These are phyloP conservation scores for Stramonita haemastoma DNA, from an alignment of 2,888 invertebrate genomes.

Conservation along the genomic window DNA sequence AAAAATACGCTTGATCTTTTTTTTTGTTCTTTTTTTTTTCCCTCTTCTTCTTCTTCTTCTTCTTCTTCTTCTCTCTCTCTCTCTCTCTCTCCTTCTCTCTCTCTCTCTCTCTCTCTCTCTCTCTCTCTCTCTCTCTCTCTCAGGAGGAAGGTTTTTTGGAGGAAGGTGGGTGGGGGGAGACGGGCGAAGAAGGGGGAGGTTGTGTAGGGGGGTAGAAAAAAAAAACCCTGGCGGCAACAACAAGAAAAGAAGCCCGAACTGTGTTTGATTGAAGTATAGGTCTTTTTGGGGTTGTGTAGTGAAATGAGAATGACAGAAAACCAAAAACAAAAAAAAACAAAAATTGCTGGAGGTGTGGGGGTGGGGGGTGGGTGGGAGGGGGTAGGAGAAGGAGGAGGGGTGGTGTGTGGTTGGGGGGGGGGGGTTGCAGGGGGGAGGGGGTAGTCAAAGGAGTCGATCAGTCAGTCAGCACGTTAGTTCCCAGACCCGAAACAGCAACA, in stretches of 20 bases:
- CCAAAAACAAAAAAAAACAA: no score
- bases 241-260: background rate
- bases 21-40: background rate
- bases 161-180: background rate
- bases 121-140: background rate
- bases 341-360: background rate
- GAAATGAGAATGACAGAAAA: conserved; percentile 28
- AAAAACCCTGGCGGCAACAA: background rate
- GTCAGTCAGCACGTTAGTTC: background rate
- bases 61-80: no score
- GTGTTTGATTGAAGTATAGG: conserved; percentile 25
- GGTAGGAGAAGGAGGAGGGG: background rate
- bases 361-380: background rate
- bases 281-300: conserved; percentile 6
- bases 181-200: background rate
- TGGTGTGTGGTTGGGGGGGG: background rate
- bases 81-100: no score
- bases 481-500: background rate
- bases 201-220: background rate
- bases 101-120: no score
- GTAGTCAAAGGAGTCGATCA: background rate
- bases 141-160: background rate
- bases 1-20: conserved; percentile 30
- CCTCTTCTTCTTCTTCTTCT: no score
- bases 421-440: background rate